phyloP scores from a whole-genome alignment of 2,113 vertebrate species.

The Mormyrus lacerda region DNA sequence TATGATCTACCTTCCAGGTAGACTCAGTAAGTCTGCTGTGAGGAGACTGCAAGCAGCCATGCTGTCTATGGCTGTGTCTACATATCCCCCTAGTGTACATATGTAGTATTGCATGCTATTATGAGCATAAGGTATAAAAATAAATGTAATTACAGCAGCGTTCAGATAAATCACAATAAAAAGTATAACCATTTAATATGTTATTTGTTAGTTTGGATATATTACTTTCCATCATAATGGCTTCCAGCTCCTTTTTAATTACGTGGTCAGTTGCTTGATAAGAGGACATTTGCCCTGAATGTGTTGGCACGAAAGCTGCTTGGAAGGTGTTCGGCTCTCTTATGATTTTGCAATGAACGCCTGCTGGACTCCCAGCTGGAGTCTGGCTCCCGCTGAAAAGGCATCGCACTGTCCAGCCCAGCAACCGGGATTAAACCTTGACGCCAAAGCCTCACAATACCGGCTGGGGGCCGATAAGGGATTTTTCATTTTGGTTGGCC shows the following conservation, averaged over 20 bases:
- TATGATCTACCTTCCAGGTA: not conserved
- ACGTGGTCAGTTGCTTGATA: not conserved
- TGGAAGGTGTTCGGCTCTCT: not conserved
- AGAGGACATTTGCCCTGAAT: not conserved
- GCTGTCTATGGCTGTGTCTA: not conserved
- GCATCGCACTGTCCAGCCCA: not conserved
- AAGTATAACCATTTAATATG: not conserved
- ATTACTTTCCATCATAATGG: not conserved
- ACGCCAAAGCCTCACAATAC: not conserved
- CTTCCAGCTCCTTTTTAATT: not conserved
- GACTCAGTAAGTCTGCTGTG: not conserved
- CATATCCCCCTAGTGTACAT: not conserved
- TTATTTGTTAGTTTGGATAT: not conserved
- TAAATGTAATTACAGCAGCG: not conserved
- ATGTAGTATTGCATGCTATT: not conserved
- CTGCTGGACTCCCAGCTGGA: not conserved
- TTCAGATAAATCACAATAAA: not conserved
- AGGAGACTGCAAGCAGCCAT: not conserved
- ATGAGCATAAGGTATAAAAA: not conserved
- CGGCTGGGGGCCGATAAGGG: not conserved
- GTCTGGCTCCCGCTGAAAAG: not conserved
- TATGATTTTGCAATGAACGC: not conserved
- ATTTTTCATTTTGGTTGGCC: not conserved
- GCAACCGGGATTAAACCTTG: not conserved
- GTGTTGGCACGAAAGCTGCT: not conserved